Evolutionary conservation across 2,888 invertebrate genomes (phyloP).

Genomic region (Drosophila lutescens): DNA sequence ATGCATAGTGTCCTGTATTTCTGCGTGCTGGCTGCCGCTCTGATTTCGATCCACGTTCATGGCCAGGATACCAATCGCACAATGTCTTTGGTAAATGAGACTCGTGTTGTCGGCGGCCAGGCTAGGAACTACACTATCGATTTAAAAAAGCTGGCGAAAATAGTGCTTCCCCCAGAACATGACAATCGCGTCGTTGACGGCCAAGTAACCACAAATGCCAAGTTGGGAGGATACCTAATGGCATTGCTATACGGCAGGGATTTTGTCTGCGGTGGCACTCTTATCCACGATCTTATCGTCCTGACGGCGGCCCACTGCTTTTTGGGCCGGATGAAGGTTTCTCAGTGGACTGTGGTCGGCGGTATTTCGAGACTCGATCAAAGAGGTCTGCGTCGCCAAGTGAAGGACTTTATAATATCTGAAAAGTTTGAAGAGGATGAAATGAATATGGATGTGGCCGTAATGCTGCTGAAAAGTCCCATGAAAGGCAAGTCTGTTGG

Average conservation of each 20-base stretch:
- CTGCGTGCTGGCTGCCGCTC: slow-evolving; percentile 1
- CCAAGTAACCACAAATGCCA: slow-evolving; percentile 43
- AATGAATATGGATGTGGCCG: slow-evolving; percentile 66
- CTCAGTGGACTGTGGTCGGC: slow-evolving; percentile 32
- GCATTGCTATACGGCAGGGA: slow-evolving; percentile 38
- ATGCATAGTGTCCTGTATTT: slow-evolving; percentile 2
- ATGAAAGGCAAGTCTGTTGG: slow-evolving; percentile 35
- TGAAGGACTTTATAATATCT: slow-evolving; percentile 43
- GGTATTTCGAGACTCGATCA: slow-evolving; percentile 49
- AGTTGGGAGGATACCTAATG: slow-evolving; percentile 60
- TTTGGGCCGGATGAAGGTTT: background rate
- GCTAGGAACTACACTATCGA: background rate
- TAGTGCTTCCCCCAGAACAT: background rate
- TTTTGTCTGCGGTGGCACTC: slow-evolving; percentile 60
- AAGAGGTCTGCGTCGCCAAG: background rate
- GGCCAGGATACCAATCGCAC: background rate
- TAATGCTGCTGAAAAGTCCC: slow-evolving; percentile 33
- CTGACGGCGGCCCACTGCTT: slow-evolving; percentile 66
- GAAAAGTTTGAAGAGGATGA: background rate
- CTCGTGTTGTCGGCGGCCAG: background rate
- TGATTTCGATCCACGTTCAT: background rate
- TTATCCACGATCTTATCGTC: slow-evolving; percentile 49
- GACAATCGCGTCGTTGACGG: slow-evolving; percentile 61
- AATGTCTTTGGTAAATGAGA: background rate
- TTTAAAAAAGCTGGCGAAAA: slow-evolving; percentile 8